Evolutionary conservation across 2,888 invertebrate species (phyloP).

Genomic region (Heliconius ethilla): DNA sequence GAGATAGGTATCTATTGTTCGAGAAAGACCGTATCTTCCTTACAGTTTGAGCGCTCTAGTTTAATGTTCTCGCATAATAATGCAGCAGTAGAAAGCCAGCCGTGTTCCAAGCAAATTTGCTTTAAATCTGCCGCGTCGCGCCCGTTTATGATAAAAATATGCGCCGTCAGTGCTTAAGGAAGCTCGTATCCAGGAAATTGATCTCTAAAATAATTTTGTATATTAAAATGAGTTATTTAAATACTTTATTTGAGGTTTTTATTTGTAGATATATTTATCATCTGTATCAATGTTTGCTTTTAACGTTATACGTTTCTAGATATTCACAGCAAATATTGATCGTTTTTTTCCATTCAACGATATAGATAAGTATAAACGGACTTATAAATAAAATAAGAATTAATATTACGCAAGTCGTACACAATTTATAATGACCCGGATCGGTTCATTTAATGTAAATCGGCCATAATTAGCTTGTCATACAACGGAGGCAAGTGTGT

Average conservation of each 20-base stretch:
- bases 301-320: background rate
- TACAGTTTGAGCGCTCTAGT: slow-evolving; percentile 36
- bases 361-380: background rate
- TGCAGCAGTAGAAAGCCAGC: slow-evolving; percentile 46
- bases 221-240: slow-evolving; percentile 14
- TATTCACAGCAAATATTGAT: no score
- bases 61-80: slow-evolving; percentile 46
- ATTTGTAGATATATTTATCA: background rate
- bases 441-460: slow-evolving; percentile 46
- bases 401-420: background rate
- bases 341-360: no score
- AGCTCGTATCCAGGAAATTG: slow-evolving; percentile 48
- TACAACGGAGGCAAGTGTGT: slow-evolving; percentile 37
- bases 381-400: slow-evolving; percentile 17
- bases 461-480: slow-evolving; percentile 43
- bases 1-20: slow-evolving; percentile 36
- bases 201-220: slow-evolving; percentile 35
- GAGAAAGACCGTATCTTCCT: slow-evolving; percentile 40
- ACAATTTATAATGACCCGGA: slow-evolving; percentile 25
- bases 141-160: slow-evolving; percentile 44
- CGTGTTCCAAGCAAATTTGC: slow-evolving; percentile 43
- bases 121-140: slow-evolving; percentile 44
- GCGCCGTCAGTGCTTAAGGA: slow-evolving; percentile 37
- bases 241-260: background rate
- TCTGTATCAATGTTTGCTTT: background rate